phyloP scores from a whole-genome alignment of 2,113 vertebrate genomes.

The Tachysurus vachellii region DNA sequence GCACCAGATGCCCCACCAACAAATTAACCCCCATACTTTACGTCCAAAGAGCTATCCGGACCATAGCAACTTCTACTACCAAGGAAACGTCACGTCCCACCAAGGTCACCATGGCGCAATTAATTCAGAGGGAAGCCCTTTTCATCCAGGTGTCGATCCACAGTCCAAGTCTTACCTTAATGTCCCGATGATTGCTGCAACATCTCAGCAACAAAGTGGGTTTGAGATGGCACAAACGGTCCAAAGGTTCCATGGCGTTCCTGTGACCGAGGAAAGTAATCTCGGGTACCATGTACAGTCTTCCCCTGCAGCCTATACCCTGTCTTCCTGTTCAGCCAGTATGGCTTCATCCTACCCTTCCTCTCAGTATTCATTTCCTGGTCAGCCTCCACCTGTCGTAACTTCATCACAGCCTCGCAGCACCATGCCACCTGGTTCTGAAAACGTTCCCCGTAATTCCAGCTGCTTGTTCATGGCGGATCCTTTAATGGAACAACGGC shows the following conservation, averaged over 20 bases:
- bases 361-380: constrained; percentile 85
- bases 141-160: constrained; percentile 72
- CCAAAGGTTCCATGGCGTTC: constrained; percentile 76
- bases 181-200: constrained; percentile 62
- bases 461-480: constrained; percentile 82
- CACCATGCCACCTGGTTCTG: constrained; percentile 66
- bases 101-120: constrained; percentile 63
- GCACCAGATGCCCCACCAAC: constrained; percentile 75
- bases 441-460: constrained; percentile 77
- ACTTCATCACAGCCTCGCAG: constrained; percentile 78
- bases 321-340: constrained; percentile 84
- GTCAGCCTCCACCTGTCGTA: constrained; percentile 79
- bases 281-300: constrained; percentile 76
- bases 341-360: constrained; percentile 75
- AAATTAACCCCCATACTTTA: constrained; percentile 83
- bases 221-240: constrained; percentile 72
- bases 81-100: constrained; percentile 71
- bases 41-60: constrained; percentile 82
- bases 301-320: constrained; percentile 75
- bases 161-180: constrained; percentile 85
- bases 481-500: constrained; percentile 76
- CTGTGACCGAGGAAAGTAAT: constrained; percentile 69
- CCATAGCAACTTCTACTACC: constrained; percentile 89
- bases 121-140: constrained; percentile 64
- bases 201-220: constrained; percentile 72